Evolutionary conservation across 2,113 vertebrate species (phyloP).

Genomic region (Channa argus): DNA sequence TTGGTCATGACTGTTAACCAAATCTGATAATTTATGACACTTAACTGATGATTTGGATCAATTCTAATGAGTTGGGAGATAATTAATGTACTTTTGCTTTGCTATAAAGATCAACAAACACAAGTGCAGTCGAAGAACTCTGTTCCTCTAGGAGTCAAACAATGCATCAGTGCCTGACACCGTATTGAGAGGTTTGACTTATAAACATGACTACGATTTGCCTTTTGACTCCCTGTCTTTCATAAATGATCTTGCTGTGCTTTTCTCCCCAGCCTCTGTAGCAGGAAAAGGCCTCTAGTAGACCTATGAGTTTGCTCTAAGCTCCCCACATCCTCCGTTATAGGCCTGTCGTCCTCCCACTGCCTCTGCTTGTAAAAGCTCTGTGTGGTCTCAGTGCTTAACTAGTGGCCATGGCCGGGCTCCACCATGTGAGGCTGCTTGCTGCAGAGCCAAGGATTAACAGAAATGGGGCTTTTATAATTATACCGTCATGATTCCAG

Average conservation of each 20-base stretch:
- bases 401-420: constrained; percentile 61
- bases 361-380: constrained; percentile 57
- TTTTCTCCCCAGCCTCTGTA: constrained; percentile 14
- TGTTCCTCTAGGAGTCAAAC: constrained; percentile 15
- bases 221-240: constrained; percentile 56
- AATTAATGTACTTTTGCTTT: background rate
- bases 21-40: background rate
- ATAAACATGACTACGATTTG: constrained; percentile 31
- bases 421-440: constrained; percentile 61
- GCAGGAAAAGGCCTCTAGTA: constrained; percentile 46
- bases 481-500: constrained; percentile 84
- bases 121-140: background rate
- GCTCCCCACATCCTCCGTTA: constrained; percentile 40
- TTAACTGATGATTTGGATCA: constrained; percentile 2
- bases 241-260: constrained; percentile 48
- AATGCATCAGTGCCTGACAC: constrained; percentile 26
- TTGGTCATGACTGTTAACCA: background rate
- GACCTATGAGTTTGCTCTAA: constrained; percentile 39
- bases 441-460: constrained; percentile 79
- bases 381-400: constrained; percentile 69
- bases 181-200: constrained; percentile 38
- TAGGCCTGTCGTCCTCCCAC: constrained; percentile 44
- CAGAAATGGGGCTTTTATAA: constrained; percentile 83
- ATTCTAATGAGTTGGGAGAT: background rate
- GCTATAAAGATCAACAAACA: constrained; percentile 1